Percentiles rank a stretch among this genome's conserved stretches.
These are phyloP conservation scores for Druon quercuslanigerum DNA, from an alignment of 1,140 invertebrate genomes.

Conservation along the genomic window DNA sequence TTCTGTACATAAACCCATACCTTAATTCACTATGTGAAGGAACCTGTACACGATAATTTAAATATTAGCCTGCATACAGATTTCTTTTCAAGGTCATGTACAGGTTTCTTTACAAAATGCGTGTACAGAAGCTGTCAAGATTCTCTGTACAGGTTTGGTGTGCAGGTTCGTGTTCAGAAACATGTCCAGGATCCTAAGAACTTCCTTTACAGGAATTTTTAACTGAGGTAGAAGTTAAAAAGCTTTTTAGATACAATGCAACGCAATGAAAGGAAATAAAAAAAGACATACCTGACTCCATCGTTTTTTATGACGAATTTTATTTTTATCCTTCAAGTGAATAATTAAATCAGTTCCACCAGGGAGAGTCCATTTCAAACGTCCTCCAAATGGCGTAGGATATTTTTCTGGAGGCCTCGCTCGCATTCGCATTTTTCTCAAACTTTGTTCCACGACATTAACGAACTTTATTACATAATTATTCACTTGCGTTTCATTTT, in stretches of 20 bases:
- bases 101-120: too few relatives aligned
- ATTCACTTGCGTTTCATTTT: conserved; percentile 87
- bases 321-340: conserved; percentile 92
- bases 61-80: too few relatives aligned
- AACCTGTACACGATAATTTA: too few relatives aligned
- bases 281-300: conserved; percentile 81
- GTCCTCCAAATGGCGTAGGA: conserved; percentile 91
- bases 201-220: too few relatives aligned
- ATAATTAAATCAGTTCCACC: conserved; percentile 90
- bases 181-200: too few relatives aligned
- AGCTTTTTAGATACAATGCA: not conserved
- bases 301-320: conserved; percentile 89
- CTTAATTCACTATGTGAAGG: too few relatives aligned
- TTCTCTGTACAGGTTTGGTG: too few relatives aligned
- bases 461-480: conserved; percentile 88
- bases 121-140: too few relatives aligned
- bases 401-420: conserved; percentile 86
- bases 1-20: too few relatives aligned
- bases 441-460: conserved; percentile 83
- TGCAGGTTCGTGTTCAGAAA: too few relatives aligned
- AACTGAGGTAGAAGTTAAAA: too few relatives aligned
- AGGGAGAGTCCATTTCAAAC: conserved; percentile 89
- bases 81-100: too few relatives aligned
- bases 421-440: conserved; percentile 83
- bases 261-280: not conserved